Base-by-base conservation (phyloP, 2,888 invertebrate species). In the Hyles lineata region DNA sequence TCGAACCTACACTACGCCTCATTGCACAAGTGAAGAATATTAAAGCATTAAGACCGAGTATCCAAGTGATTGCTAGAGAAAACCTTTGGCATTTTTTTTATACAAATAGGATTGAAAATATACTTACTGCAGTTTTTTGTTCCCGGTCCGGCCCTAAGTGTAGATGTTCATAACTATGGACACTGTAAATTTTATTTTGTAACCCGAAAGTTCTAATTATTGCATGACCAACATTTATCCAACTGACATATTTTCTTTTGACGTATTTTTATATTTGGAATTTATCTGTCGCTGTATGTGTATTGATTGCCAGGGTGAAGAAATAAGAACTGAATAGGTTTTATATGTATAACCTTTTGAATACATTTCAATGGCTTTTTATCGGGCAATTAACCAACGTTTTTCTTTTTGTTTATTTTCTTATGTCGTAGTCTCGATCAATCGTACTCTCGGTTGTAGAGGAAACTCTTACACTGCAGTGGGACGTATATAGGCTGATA, bases 161-260 rank as follows among this genome's bases (percentile, higher is more conserved):
- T 78, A 80, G 73, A 77, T 81, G 80, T 81, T 82, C 87, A 89
- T 90, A 78, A 86, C 84, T 87, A 84, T 86, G 81, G 83, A 82
- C 89, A 94, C 93, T 90, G 90, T 91, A 87, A 92, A 92, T 94
- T 94, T 94, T 93, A 94, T 94, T 94, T 93, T 94, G 92, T 93
- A 93, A 94, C 92, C 92, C 90, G 77, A 90, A 89, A 88, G 79
- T 83, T 80, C 74, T 82, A 35, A 77, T 82, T 82, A 80, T 75
- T 80, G 81, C 87, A 85, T 86, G 80, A 78, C 76, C 84, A 67
- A 67, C 67, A 83, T 78, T 85, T 86, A 88, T 76, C 80, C 85
- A 83, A 89, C 86, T 91, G 90, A 81, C 92, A 90, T 88, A 50
- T 67, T 67, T 82, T 85, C n/a, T 72, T 43, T 63, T 79, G 76